These are phyloP conservation scores for Lucilia cuprina DNA, from an alignment of 1,140 invertebrate species.

Conservation along the genomic window DNA sequence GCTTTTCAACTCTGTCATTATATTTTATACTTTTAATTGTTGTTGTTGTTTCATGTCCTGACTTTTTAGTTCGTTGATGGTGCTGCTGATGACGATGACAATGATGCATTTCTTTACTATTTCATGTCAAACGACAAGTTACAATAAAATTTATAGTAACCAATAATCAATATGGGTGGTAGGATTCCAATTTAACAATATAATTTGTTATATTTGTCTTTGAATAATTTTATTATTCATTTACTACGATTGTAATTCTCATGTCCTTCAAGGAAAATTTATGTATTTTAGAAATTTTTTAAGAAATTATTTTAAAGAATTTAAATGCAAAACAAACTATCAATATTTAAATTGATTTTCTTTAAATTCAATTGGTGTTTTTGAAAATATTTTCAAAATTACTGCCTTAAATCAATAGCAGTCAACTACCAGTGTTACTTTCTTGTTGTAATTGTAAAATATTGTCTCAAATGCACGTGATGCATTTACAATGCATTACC, in stretches of 20 bases:
- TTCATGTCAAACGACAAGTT: constrained; percentile 31
- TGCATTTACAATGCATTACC: neutral
- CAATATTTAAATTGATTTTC: neutral
- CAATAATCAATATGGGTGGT: constrained; percentile 13
- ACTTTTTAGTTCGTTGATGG: neutral
- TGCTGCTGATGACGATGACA: neutral
- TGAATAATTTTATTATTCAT: no score
- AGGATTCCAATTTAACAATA: neutral
- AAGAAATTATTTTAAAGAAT: no score
- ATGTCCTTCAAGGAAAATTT: constrained; percentile 21
- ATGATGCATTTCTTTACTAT: constrained; percentile 20
- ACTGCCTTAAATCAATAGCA: constrained; percentile 23
- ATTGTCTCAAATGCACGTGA: neutral
- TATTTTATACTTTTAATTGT: neutral
- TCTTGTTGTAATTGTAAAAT: neutral
- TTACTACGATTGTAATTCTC: neutral
- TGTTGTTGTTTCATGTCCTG: neutral
- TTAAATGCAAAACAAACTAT: neutral
- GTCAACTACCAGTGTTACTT: constrained; percentile 35
- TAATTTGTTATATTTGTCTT: constrained; percentile 18
- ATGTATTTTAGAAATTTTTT: no score
- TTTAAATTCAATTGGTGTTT: neutral
- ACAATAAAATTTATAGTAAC: constrained; percentile 28
- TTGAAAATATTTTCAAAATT: constrained; percentile 24
- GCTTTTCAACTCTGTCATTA: no score